These are phyloP conservation scores for Amitus sp. DNA, from an alignment of 2,888 invertebrate genomes.

Conservation along the genomic window DNA sequence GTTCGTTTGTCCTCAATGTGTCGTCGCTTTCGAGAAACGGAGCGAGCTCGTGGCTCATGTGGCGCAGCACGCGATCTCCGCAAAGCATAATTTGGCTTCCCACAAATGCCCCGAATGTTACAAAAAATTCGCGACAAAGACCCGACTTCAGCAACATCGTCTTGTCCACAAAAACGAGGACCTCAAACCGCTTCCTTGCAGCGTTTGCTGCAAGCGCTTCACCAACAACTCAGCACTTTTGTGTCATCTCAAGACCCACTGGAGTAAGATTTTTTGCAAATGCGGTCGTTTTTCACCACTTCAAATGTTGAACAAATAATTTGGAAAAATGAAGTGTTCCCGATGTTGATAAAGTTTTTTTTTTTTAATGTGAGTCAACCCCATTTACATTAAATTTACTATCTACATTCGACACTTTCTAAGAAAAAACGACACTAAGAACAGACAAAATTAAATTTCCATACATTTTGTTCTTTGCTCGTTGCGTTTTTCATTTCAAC, in stretches of 20 bases:
- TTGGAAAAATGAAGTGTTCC: too few relatives aligned
- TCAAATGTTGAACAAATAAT: too few relatives aligned
- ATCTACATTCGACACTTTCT: too few relatives aligned
- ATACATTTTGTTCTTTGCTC: too few relatives aligned
- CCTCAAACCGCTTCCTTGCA: conserved; percentile 76
- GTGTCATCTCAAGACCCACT: conserved; percentile 78
- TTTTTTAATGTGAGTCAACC: too few relatives aligned
- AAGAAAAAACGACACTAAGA: too few relatives aligned
- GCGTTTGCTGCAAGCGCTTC: conserved; percentile 74
- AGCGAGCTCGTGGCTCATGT: conserved; percentile 67
- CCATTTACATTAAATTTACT: too few relatives aligned
- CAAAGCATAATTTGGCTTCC: conserved; percentile 52
- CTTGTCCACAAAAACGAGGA: conserved; percentile 75
- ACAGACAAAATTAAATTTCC: too few relatives aligned
- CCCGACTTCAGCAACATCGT: conserved; percentile 74
- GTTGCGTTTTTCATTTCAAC: too few relatives aligned
- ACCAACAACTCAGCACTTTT: conserved; percentile 78
- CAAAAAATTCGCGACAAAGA: conserved; percentile 73
- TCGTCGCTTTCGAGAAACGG: conserved; percentile 51
- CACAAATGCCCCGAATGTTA: conserved; percentile 75
- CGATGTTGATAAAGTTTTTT: too few relatives aligned
- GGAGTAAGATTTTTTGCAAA: conserved; percentile 60
- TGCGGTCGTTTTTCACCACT: too few relatives aligned
- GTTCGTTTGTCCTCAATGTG: conserved; percentile 56
- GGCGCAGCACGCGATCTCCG: conserved; percentile 57